phyloP scores from a whole-genome alignment of 2,113 vertebrate genomes.

The Melanocharis versteri region DNA sequence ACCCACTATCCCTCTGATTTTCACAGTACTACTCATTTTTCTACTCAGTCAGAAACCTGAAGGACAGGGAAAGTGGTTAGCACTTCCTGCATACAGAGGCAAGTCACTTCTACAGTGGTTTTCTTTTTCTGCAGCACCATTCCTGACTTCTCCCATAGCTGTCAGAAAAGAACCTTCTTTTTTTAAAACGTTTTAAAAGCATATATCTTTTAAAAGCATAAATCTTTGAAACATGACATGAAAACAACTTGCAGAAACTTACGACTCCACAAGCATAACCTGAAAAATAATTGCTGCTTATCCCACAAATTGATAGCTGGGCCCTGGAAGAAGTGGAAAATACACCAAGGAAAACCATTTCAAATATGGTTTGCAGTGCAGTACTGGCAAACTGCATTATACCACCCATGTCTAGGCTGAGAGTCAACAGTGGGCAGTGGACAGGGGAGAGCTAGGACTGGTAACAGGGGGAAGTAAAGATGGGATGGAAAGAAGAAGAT shows the following conservation, averaged over 20 bases:
- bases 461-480: not conserved
- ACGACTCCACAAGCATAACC: not conserved
- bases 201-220: not conserved
- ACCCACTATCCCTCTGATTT: not conserved
- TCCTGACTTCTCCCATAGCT: not conserved
- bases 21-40: not conserved
- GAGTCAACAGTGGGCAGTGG: not conserved
- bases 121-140: not conserved
- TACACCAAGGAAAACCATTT: not conserved
- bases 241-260: not conserved
- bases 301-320: not conserved
- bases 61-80: not conserved
- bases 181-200: not conserved
- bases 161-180: not conserved
- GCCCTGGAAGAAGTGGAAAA: not conserved
- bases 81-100: not conserved
- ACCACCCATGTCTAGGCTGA: not conserved
- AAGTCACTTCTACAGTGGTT: not conserved
- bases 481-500: not conserved
- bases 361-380: not conserved
- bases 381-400: not conserved
- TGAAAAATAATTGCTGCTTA: not conserved
- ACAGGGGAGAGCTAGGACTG: not conserved
- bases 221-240: not conserved
- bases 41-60: not conserved